Evolutionary conservation across 2,888 invertebrate genomes (phyloP).

Genomic region (Hypselothyrea guttata): DNA sequence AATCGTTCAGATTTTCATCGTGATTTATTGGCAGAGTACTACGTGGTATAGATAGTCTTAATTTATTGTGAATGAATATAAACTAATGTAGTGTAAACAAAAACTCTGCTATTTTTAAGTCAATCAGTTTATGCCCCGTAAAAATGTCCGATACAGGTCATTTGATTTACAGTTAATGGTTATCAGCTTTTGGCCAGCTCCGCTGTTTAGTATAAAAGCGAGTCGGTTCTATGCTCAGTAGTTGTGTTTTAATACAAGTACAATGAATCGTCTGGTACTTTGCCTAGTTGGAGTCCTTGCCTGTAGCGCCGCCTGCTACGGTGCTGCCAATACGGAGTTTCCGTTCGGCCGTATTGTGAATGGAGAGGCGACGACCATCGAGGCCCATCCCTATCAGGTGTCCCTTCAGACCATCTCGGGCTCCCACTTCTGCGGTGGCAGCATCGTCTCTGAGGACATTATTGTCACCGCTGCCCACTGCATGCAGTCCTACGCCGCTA

Average conservation of each 20-base stretch:
- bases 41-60: too few species aligned
- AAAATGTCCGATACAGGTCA: constrained; percentile 25
- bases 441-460: constrained; percentile 76
- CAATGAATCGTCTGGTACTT: constrained; percentile 52
- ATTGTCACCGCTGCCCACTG: constrained; percentile 83
- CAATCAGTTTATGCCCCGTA: constrained; percentile 28
- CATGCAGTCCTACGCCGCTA: constrained; percentile 53
- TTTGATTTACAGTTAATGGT: constrained; percentile 31
- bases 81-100: too few species aligned
- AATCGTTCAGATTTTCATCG: too few species aligned
- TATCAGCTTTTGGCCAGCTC: constrained; percentile 24
- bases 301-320: constrained; percentile 28
- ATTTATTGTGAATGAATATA: too few species aligned
- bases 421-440: constrained; percentile 83
- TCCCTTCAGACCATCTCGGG: constrained; percentile 78
- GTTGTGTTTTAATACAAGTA: too few species aligned
- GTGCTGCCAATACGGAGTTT: constrained; percentile 43
- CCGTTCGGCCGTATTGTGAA: constrained; percentile 82
- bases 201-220: constrained; percentile 47
- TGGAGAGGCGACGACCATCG: constrained; percentile 80
- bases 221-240: neutral
- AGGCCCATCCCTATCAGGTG: constrained; percentile 82
- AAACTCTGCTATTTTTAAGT: too few species aligned
- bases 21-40: too few species aligned
- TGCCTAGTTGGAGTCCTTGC: constrained; percentile 47